phyloP scores from a whole-genome alignment of 2,888 invertebrate species.

The Panzeria rudis region DNA sequence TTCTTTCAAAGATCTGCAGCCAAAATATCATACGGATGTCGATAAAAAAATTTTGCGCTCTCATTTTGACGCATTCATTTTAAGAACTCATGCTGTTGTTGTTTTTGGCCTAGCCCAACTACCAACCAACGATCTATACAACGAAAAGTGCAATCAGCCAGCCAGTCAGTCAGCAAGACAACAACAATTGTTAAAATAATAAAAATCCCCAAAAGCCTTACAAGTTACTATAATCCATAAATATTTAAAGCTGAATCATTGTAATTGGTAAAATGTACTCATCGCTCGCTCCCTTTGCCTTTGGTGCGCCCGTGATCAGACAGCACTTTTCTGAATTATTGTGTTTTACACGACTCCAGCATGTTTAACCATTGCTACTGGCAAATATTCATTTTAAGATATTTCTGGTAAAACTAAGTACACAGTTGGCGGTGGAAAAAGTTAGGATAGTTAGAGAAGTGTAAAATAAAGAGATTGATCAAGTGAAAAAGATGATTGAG shows the following conservation, averaged over 20 bases:
- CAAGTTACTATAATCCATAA: conserved; percentile 63
- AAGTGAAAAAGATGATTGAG: neutral
- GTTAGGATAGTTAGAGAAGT: neutral
- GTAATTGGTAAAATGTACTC: conserved; percentile 45
- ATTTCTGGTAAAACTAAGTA: neutral
- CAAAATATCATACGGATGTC: neutral
- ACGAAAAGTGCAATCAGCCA: conserved; percentile 8
- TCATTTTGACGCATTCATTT: conserved; percentile 66
- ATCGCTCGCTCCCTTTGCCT: neutral
- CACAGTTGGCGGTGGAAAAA: neutral
- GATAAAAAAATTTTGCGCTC: conserved; percentile 53
- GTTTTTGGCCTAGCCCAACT: conserved; percentile 49
- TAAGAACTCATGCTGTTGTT: conserved; percentile 18
- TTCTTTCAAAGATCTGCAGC: conserved; percentile 19
- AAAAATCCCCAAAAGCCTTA: conserved; percentile 50
- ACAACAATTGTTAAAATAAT: conserved; percentile 36
- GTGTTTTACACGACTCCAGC: conserved; percentile 68
- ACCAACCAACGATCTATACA: neutral
- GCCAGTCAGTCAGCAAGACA: conserved; percentile 27
- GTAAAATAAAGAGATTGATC: too few relatives aligned
- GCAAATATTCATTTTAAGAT: conserved; percentile 50
- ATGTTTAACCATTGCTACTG: conserved; percentile 68
- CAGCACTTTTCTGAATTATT: conserved; percentile 44
- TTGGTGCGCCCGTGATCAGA: neutral
- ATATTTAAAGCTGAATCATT: conserved; percentile 59